These are phyloP conservation scores for Pyralis farinalis DNA, from an alignment of 2,888 invertebrate genomes.

Conservation along the genomic window DNA sequence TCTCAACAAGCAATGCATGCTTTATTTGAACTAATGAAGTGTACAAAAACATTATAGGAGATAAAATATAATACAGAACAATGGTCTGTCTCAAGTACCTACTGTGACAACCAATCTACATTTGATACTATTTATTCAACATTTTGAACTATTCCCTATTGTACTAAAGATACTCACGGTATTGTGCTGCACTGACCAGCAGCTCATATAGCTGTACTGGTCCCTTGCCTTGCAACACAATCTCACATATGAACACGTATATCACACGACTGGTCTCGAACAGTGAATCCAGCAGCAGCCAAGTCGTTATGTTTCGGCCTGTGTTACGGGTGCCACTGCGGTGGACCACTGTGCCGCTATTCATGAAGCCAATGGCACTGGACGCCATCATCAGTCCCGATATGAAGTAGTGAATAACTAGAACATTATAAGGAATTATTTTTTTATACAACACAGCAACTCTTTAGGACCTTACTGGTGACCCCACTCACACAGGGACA, in stretches of 20 bases:
- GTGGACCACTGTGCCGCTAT: slow-evolving; percentile 59
- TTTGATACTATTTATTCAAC: no score
- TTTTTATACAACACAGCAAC: no score
- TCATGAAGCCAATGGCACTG: slow-evolving; percentile 60
- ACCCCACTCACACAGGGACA: no score
- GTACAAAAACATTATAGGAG: no score
- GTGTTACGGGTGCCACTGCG: slow-evolving; percentile 42
- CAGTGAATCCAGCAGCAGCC: slow-evolving; percentile 65
- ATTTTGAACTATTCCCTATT: no score
- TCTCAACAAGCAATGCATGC: no score
- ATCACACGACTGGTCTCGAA: slow-evolving; percentile 67
- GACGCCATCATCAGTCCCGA: slow-evolving; percentile 55
- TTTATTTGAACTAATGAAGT: no score
- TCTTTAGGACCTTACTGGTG: no score
- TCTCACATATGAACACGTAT: slow-evolving; percentile 62
- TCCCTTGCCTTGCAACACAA: slow-evolving; percentile 55
- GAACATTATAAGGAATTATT: slow-evolving; percentile 6
- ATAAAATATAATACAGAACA: no score
- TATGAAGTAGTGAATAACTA: slow-evolving; percentile 66
- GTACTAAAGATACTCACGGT: slow-evolving; percentile 66
- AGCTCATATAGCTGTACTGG: slow-evolving; percentile 57
- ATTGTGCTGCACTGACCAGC: slow-evolving; percentile 58
- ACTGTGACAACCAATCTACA: no score
- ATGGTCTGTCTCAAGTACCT: no score
- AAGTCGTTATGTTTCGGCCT: slow-evolving; percentile 56